These are phyloP conservation scores for Caretta caretta DNA, from an alignment of 2,113 vertebrate genomes.

Conservation along the genomic window DNA sequence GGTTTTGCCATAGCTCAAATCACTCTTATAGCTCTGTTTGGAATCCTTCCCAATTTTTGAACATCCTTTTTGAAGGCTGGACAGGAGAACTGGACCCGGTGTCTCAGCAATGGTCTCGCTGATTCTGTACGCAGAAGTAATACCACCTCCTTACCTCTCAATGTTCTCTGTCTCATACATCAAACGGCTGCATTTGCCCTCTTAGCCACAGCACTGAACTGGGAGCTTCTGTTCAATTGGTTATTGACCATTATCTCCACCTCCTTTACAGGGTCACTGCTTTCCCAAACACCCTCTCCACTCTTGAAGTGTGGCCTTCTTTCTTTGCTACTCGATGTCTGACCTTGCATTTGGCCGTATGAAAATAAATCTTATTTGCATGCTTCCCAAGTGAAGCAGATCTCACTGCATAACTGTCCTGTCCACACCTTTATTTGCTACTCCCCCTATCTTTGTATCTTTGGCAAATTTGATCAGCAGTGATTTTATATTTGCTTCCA, in stretches of 20 bases:
- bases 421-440: conserved; percentile 17
- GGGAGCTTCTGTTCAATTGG: neutral
- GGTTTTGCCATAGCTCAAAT: neutral
- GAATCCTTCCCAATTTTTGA: neutral
- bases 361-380: conserved; percentile 41
- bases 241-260: neutral
- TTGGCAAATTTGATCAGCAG: conserved; percentile 26
- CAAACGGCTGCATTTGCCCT: neutral
- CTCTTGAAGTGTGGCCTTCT: neutral
- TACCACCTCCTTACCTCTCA: neutral
- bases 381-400: neutral
- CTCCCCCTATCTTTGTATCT: conserved; percentile 8
- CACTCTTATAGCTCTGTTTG: neutral
- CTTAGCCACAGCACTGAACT: neutral
- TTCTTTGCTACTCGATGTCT: conserved; percentile 12
- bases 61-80: neutral
- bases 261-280: neutral
- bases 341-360: neutral
- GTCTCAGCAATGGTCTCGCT: neutral
- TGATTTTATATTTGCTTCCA: neutral
- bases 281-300: neutral
- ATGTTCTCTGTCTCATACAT: accelerated
- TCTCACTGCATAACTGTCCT: conserved; percentile 10
- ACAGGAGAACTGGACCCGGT: neutral
- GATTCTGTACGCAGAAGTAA: neutral